Evolutionary conservation across 2,797 vertebrate species (phyloP).

Genomic region (Typhlichthys subterraneus): DNA sequence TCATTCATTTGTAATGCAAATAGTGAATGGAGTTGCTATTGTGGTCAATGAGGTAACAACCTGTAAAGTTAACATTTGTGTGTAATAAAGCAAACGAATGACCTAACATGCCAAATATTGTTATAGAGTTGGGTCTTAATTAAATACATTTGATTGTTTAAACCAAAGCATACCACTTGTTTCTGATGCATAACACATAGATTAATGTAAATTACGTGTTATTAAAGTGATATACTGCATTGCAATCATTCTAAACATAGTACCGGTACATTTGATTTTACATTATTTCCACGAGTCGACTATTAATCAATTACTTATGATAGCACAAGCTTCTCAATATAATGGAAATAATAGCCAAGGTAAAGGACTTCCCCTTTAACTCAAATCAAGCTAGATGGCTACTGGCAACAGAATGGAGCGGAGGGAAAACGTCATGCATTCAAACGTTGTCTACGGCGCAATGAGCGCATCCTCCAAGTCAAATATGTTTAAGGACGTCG

Average conservation of each 20-base stretch:
- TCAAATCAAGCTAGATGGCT: constrained; percentile 1
- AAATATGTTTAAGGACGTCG: no score
- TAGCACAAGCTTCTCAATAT: accelerated
- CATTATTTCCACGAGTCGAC: neutral
- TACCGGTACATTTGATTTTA: neutral
- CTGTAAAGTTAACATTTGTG: no score
- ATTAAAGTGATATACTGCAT: no score
- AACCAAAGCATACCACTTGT: no score
- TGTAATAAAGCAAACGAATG: no score
- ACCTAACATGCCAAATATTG: no score
- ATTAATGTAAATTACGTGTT: neutral
- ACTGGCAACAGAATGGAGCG: constrained; percentile 38
- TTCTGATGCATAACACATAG: neutral
- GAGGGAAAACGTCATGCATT: constrained; percentile 84
- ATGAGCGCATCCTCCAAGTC: constrained; percentile 1
- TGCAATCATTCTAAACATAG: neutral
- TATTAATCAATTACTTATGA: neutral
- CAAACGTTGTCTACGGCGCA: constrained; percentile 50
- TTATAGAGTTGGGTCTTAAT: no score
- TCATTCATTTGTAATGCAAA: constrained; percentile 15
- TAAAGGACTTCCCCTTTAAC: constrained; percentile 61
- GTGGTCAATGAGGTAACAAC: neutral
- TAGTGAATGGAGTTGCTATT: constrained; percentile 7
- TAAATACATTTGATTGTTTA: no score
- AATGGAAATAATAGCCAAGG: neutral